These are phyloP conservation scores for Chondrilla cf. caribensis DNA, from an alignment of 37 sponge, comb jelly and placozoan genomes.

Conservation along the genomic window DNA sequence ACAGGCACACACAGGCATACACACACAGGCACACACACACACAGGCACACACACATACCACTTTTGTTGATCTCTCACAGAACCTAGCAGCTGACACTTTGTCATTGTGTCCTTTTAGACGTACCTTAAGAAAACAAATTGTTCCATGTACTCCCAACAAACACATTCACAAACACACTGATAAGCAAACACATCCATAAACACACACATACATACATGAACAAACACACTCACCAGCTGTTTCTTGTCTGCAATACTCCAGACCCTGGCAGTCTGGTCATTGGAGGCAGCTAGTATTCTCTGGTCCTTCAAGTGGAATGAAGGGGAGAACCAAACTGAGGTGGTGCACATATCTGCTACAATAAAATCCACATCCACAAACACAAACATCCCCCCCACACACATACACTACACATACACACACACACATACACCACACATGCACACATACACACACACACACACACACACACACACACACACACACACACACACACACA, in stretches of 20 bases:
- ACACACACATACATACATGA: too few relatives aligned
- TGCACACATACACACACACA: too few relatives aligned
- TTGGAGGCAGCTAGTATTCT: slow-evolving; percentile 75
- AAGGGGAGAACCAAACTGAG: too few relatives aligned
- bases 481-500: too few relatives aligned
- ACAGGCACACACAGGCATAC: too few relatives aligned
- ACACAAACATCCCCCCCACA: neutral
- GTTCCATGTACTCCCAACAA: too few relatives aligned
- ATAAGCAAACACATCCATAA: too few relatives aligned
- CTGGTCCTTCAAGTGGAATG: slow-evolving; percentile 45
- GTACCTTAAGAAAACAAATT: slow-evolving; percentile 59
- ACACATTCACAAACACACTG: too few relatives aligned
- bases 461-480: too few relatives aligned
- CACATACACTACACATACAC: too few relatives aligned
- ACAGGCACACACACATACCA: slow-evolving; percentile 39
- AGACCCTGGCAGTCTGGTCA: slow-evolving; percentile 79
- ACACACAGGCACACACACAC: too few relatives aligned
- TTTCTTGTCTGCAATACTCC: slow-evolving; percentile 60
- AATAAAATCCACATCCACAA: neutral
- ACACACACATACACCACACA: too few relatives aligned
- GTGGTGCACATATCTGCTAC: neutral
- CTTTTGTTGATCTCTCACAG: slow-evolving; percentile 68
- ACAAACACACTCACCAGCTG: slow-evolving; percentile 40
- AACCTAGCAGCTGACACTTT: slow-evolving; percentile 91
- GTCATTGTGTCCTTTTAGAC: slow-evolving; percentile 85